A percentile compares a stretch with the other conserved stretches of the same genome.
Conservation (phyloP, 64 coral and sea anemone species). For the Montipora foliosa region DNA sequence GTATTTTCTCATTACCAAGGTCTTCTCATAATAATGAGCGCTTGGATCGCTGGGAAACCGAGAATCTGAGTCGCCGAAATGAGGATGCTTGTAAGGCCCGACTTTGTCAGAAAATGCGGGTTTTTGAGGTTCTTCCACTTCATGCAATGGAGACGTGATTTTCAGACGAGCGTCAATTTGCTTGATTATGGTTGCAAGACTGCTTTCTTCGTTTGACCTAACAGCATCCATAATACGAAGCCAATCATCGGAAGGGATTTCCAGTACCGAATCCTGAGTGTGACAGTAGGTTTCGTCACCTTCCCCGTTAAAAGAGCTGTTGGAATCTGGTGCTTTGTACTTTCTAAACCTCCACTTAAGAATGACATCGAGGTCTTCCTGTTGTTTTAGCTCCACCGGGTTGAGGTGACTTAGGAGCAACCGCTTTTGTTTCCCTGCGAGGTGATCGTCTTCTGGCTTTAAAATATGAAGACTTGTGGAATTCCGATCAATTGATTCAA, state of each 20-base stretch:
- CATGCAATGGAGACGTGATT: neutral
- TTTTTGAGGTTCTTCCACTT: neutral
- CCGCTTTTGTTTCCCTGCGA: constrained; percentile 47
- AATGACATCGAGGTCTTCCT: neutral
- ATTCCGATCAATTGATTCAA: constrained; percentile 60
- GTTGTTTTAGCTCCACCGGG: neutral
- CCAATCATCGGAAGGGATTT: constrained; percentile 40
- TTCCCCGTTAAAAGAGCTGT: neutral
- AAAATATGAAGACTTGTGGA: constrained; percentile 65
- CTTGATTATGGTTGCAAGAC: neutral
- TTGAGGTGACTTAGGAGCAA: constrained; percentile 55
- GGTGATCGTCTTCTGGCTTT: constrained; percentile 50
- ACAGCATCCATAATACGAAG: constrained; percentile 9
- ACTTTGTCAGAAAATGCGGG: neutral
- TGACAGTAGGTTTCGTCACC: too few species aligned
- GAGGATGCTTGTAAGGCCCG: constrained; percentile 70
- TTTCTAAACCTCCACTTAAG: constrained; percentile 42
- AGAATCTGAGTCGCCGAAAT: neutral
- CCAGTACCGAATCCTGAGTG: neutral
- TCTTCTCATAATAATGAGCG: constrained; percentile 68
- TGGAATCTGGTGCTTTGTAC: constrained; percentile 20
- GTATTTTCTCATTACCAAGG: constrained; percentile 40
- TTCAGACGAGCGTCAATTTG: neutral
- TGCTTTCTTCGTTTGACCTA: neutral
- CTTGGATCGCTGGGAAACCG: constrained; percentile 1